Evolutionary conservation across 2,113 vertebrate genomes (phyloP), one percentile per base, ranked within the genome.

Genomic region (Amia ocellicauda): DNA sequence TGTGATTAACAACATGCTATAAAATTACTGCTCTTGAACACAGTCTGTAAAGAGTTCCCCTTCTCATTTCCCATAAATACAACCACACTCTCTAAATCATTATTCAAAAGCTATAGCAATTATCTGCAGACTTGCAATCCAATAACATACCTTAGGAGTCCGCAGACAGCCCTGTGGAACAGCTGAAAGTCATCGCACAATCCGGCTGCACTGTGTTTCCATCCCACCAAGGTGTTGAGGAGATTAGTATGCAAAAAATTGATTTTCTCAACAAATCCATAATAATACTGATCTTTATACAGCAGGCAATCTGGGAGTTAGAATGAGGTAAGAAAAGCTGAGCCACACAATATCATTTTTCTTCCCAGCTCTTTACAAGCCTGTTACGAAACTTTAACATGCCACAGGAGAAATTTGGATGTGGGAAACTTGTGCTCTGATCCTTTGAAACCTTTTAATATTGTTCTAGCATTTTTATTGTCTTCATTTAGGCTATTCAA

Each of bases 261-360:
- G 77, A 82, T 80, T 74, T 78, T 74, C 66, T 75, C 69, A 74
- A 67, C 66, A 62, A 75, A 85, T 86, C 83, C 67, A 84, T 85
- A 86, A 84, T 69, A 84, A 72, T 74, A 75, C 77, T 85, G 74
- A 85, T 85, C 76, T 83, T 73, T 76, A 72, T 74, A 65, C 71
- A 75, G 71, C 69, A 63, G 74, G 50, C 76, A 72, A 74, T 60
- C 65, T 17, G 71, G 68, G 63, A 67, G 64, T 75, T 69, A 63
- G 70, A 62, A 64, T 69, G 61, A 65, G 67, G 36, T 65, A 67
- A 73, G 69, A 78, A 80, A 78, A 67, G 78, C 72, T 78, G 80
- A 83, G 74, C 66, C 58, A 57, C 61, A 69, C 77, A 80, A 63
- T 74, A 77, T 76, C 67, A 70, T 78, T 69, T 66, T 63, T 74